Evolutionary conservation across 2,113 vertebrate genomes (phyloP), one percentile per base, ranked within the genome.

Genomic region (Chlorodrepanis virens): DNA sequence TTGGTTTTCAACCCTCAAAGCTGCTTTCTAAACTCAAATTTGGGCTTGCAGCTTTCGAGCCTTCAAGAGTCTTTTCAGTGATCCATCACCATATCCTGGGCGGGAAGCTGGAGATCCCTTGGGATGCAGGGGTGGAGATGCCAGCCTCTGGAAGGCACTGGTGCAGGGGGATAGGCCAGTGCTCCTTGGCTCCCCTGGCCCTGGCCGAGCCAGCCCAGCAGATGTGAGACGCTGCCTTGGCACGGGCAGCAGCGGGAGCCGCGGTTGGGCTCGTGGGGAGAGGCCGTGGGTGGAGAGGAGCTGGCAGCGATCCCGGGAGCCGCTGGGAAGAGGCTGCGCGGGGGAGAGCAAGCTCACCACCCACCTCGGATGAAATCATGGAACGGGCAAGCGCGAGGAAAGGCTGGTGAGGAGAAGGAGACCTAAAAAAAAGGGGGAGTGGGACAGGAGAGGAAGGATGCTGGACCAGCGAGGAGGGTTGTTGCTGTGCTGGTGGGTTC

Each of bases 231-330:
- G 80, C 79, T 77, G 85, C 83, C 77, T 75, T 47, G 74, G 86
- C 54, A 24, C 3, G 4, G 59, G 74, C 74, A 79, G 90, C 90
- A 49, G 81, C 75, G 57, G 91, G 91, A 96, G 79, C 91, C 75
- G 86, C 70, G 86, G 91, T 71, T 84, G 10, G 18, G 76, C 69
- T 79, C 40, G 5, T 14, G 13, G 14, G 89, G 94, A 97, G 93
- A 96, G 91, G 95, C 90, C 1, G 95, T 96, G 95, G 94, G 95
- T 94, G 93, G 93, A 93, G 92, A 93, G 90, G n/a, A 90, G 93
- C 93, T 97, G 93, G 96, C 91, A 24, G 91, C 9, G 63, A 85
- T 80, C 96, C 96, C 87, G 5, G 92, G 56, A 96, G 84, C 91
- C 57, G 69, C 71, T 89, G 89, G 6, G 69, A 94, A 91, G 95